Evolutionary conservation across 2,113 vertebrate genomes (phyloP), one percentile per base, ranked within the genome.

Genomic region (Rhinolophus ferrumequinum): DNA sequence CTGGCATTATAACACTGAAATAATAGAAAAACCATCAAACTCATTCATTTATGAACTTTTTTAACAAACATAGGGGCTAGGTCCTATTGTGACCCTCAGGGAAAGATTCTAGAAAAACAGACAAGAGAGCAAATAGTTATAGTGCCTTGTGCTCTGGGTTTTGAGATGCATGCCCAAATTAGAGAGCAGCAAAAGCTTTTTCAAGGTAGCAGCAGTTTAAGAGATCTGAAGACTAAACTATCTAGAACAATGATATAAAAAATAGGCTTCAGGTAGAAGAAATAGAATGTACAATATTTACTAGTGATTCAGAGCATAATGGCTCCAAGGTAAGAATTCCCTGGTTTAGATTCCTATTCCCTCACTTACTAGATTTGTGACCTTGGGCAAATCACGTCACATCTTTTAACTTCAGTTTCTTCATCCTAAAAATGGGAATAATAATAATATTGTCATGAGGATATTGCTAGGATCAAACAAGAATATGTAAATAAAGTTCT

Each of bases 351-450:
- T 38, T 94, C 33, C 87, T 95, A 72, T 70, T 83, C 22, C 56
- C 67, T 84, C 58, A 76, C 28, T 64, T 87, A 93, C 47, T 77
- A 69, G 21, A 86, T 94, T 33, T 95, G 66, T 90, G 75, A 91
- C 54, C 44, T 67, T 89, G 66, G 60, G n/a, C 19, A 96, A 94
- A 93, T 77, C 84, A 90, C 50, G 66, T 83, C 54, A 88, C 6
- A 77, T 83, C 38, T 93, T 96, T 96, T 89, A 77, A 89, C 41
- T 73, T 97, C 47, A 73, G 26, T 67, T 77, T 89, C 87, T 96
- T 85, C 79, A 90, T 91, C 82, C 19, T 88, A 85, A 97, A 95
- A 81, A 92, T 82, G 30, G 16, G 52, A 91, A 79, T 81, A 80
- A 47, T 67, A 67, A 54, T 38, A 88, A 72, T 82, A 90, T 75